A percentile compares a stretch with the other conserved stretches of the same genome.
phyloP scores from a whole-genome alignment of 2,113 vertebrate genomes.

The Apteryx mantelli region DNA sequence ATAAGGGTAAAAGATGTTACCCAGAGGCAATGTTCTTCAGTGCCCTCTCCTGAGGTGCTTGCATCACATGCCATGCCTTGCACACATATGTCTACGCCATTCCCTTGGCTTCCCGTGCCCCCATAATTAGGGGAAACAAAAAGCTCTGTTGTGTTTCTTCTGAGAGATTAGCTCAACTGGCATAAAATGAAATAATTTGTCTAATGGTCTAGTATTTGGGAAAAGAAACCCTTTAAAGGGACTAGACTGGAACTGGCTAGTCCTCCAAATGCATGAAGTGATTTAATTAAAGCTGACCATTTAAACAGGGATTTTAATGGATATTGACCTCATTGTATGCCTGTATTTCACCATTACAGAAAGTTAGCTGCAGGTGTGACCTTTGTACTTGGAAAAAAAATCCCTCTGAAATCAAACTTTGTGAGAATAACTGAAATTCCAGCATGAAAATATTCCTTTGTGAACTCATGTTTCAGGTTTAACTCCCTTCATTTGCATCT shows the following conservation, averaged over 20 bases:
- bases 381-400: neutral
- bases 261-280: constrained; percentile 51
- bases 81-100: neutral
- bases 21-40: neutral
- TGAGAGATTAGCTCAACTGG: constrained; percentile 61
- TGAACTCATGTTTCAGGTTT: neutral
- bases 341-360: neutral
- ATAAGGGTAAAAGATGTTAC: neutral
- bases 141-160: constrained; percentile 47
- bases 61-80: neutral
- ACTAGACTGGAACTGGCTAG: constrained; percentile 34
- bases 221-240: constrained; percentile 28
- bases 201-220: constrained; percentile 62
- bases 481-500: constrained; percentile 11
- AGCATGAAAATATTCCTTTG: neutral
- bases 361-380: constrained; percentile 51
- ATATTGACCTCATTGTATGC: constrained; percentile 38
- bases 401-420: neutral
- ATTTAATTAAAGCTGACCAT: constrained; percentile 76
- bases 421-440: neutral
- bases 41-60: neutral
- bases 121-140: neutral
- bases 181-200: constrained; percentile 43
- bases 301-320: constrained; percentile 22
- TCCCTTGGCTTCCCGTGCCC: constrained; percentile 20